Evolutionary conservation across 2,888 invertebrate genomes (phyloP).

Genomic region (Cremastobaeus sp.): DNA sequence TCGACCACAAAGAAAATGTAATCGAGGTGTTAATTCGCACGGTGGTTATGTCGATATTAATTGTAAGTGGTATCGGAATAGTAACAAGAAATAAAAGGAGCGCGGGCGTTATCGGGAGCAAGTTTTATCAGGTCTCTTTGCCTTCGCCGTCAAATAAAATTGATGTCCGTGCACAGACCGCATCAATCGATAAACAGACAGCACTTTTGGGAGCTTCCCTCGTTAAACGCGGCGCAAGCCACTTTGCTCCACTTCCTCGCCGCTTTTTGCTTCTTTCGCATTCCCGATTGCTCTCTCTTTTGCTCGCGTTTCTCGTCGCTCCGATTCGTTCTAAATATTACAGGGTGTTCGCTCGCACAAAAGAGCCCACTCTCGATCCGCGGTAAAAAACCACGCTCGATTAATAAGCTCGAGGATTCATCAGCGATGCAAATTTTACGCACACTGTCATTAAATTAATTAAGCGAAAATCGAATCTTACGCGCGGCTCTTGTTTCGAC

Average conservation of each 20-base stretch:
- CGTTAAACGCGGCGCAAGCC: conserved; percentile 59
- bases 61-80: too few species aligned
- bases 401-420: conserved; percentile 36
- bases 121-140: conserved; percentile 38
- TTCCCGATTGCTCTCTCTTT: conserved; percentile 16
- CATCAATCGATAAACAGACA: conserved; percentile 60
- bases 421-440: conserved; percentile 33
- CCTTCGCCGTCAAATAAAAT: conserved; percentile 52
- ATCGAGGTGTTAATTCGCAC: too few species aligned
- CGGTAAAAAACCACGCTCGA: conserved; percentile 17
- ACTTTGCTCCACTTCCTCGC: conserved; percentile 58
- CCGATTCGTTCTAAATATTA: conserved; percentile 48
- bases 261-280: conserved; percentile 39
- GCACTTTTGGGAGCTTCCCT: conserved; percentile 60
- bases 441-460: conserved; percentile 41
- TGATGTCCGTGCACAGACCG: conserved; percentile 58
- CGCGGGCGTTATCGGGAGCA: background rate
- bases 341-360: conserved; percentile 37
- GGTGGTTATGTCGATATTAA: too few species aligned
- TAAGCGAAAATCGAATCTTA: conserved; percentile 50
- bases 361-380: conserved; percentile 16
- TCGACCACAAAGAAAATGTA: too few species aligned
- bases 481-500: conserved; percentile 27
- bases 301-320: conserved; percentile 4
- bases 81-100: too few species aligned